Evolutionary conservation across 2,797 vertebrate genomes (phyloP).

Genomic region (Hylomyscus alleni): DNA sequence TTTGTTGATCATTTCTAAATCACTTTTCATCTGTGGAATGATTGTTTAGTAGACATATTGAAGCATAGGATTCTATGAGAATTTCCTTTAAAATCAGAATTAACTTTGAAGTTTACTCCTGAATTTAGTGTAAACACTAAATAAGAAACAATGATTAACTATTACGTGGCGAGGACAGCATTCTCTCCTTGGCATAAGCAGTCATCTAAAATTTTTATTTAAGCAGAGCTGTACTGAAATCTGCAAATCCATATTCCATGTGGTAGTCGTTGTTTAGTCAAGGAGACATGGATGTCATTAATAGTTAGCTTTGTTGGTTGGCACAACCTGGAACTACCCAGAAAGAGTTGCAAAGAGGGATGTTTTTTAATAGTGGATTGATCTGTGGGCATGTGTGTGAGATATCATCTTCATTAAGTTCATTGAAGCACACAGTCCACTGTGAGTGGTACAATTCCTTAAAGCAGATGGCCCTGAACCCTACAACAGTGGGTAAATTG

Average conservation of each 20-base stretch:
- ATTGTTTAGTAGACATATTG: neutral
- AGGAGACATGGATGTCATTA: neutral
- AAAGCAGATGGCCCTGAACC: neutral
- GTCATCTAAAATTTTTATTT: neutral
- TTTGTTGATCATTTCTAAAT: neutral
- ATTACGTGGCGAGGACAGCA: neutral
- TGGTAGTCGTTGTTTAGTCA: neutral
- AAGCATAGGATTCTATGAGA: neutral
- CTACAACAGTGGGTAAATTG: neutral
- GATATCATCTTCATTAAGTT: neutral
- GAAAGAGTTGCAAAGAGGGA: neutral
- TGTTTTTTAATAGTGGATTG: neutral
- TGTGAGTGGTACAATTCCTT: neutral
- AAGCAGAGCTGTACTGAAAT: neutral
- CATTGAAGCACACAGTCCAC: neutral
- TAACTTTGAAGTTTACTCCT: neutral
- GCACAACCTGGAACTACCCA: neutral
- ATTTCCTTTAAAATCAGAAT: conserved; percentile 21
- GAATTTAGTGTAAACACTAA: neutral
- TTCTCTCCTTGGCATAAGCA: neutral
- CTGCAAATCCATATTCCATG: neutral
- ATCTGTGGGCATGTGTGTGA: neutral
- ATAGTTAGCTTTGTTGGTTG: neutral
- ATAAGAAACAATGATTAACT: neutral
- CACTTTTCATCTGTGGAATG: neutral